phyloP scores from a whole-genome alignment of 2,797 vertebrate genomes.

The Microctenopoma lineatum region DNA sequence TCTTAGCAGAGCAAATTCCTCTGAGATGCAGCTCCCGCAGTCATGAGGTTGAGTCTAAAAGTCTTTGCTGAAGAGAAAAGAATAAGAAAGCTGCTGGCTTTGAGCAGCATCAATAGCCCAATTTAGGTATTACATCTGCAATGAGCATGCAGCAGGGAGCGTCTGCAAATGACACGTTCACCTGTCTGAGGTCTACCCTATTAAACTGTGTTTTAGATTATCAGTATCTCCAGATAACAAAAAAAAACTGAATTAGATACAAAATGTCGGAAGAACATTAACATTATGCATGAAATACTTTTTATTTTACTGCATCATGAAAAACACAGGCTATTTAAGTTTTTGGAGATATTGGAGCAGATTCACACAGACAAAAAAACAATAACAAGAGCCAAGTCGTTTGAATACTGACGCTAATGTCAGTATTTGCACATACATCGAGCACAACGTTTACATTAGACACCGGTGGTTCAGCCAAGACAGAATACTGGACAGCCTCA shows the following conservation, averaged over 20 bases:
- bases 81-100: neutral
- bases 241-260: too few relatives aligned
- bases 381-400: neutral
- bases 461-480: neutral
- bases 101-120: conserved; percentile 36
- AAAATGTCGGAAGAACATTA: too few relatives aligned
- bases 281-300: too few relatives aligned
- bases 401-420: neutral
- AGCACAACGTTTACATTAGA: neutral
- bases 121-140: conserved; percentile 28
- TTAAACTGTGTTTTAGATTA: neutral
- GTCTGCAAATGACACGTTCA: neutral
- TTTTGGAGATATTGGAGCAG: neutral
- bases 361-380: neutral
- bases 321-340: too few relatives aligned
- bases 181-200: neutral
- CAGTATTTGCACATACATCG: neutral
- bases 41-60: neutral
- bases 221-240: neutral
- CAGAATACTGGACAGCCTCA: neutral
- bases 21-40: neutral
- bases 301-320: too few relatives aligned
- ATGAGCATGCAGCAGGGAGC: neutral
- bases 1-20: neutral
- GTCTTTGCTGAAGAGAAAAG: neutral